phyloP scores from a whole-genome alignment of 2,113 vertebrate species.

The Scopus umbretta region DNA sequence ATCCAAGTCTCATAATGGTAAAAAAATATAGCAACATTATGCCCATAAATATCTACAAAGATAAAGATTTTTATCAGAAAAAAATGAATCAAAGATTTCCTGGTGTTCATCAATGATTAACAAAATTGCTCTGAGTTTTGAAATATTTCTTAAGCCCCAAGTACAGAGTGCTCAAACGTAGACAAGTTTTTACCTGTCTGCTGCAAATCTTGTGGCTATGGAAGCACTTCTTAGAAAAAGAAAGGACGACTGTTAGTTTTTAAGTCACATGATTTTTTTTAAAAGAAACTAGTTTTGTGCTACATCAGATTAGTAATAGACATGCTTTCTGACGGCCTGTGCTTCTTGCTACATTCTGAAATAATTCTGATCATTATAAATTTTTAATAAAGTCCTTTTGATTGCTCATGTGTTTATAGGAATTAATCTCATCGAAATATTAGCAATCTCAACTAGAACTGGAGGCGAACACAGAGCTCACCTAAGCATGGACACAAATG shows the following conservation, averaged over 20 bases:
- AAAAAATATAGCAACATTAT: background rate
- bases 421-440: background rate
- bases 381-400: background rate
- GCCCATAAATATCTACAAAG: background rate
- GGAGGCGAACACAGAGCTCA: background rate
- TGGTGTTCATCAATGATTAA: background rate
- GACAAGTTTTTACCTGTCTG: background rate
- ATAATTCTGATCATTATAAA: background rate
- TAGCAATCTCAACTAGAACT: background rate
- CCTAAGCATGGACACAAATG: background rate
- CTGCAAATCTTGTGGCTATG: background rate
- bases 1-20: background rate
- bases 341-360: background rate
- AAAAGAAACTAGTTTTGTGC: background rate
- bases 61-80: background rate
- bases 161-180: background rate
- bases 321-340: background rate
- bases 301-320: background rate
- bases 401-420: background rate
- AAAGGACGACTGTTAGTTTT: background rate
- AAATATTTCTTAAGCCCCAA: background rate
- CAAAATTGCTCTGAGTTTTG: background rate
- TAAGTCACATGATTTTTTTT: background rate
- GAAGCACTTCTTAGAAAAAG: background rate
- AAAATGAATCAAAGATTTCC: background rate